Evolutionary conservation across 1,140 invertebrate genomes (phyloP).

Genomic region (Myzus persicae): DNA sequence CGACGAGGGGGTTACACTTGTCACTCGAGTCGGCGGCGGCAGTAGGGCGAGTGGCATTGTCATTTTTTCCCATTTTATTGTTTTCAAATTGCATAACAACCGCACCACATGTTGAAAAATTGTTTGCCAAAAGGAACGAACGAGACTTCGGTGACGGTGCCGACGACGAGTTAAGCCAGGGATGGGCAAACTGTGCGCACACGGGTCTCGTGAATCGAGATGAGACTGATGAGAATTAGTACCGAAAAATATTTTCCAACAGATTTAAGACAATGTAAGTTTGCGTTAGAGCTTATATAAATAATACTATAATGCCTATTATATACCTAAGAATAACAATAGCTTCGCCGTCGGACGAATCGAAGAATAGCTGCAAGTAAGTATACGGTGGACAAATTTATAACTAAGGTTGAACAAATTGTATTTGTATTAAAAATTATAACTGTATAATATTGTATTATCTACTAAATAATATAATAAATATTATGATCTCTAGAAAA

Average conservation of each 20-base stretch:
- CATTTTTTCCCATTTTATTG: conserved; percentile 7
- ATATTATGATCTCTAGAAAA: neutral
- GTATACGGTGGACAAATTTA: neutral
- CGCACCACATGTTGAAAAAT: neutral
- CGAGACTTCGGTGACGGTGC: neutral
- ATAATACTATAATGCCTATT: too few species aligned
- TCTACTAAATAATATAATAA: neutral
- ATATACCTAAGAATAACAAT: too few species aligned
- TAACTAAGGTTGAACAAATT: neutral
- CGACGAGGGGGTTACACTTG: neutral
- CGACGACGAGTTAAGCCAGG: neutral
- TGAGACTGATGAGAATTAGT: neutral
- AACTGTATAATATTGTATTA: too few species aligned
- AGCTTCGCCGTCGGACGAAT: neutral
- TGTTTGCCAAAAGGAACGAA: neutral
- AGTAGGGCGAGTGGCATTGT: neutral
- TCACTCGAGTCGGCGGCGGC: neutral
- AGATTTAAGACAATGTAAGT: neutral
- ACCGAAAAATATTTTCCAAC: neutral
- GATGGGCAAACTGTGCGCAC: neutral
- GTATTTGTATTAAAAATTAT: neutral
- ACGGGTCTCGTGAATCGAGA: neutral
- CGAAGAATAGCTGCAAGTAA: neutral
- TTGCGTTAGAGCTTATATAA: too few species aligned
- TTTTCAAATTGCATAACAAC: conserved; percentile 4